phyloP scores from a whole-genome alignment of 2,113 vertebrate genomes.

The Mus pahari region DNA sequence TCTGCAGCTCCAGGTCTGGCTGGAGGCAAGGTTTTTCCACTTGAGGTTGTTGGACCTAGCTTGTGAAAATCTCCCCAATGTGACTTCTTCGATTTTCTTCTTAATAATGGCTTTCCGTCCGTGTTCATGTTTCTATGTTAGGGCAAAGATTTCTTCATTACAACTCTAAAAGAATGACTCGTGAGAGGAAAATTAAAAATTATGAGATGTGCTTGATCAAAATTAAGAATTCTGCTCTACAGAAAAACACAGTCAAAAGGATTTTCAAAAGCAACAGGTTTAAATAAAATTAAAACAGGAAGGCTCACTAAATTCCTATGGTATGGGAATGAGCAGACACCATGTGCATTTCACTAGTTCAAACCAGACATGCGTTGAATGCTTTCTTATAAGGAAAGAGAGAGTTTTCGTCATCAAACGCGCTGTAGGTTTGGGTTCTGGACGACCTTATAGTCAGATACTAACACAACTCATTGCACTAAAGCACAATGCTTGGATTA shows the following conservation, averaged over 20 bases:
- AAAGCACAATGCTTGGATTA: neutral
- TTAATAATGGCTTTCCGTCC: neutral
- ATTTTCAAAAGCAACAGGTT: neutral
- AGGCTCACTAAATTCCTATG: neutral
- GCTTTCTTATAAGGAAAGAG: neutral
- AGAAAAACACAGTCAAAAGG: neutral
- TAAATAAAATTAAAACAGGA: neutral
- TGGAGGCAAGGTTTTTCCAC: neutral
- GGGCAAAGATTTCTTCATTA: constrained; percentile 12
- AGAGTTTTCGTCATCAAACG: neutral
- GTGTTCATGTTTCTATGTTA: neutral
- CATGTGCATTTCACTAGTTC: neutral
- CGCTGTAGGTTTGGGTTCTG: neutral
- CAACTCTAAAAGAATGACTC: neutral
- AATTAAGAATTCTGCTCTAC: constrained; percentile 51
- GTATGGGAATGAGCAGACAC: neutral
- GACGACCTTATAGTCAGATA: neutral
- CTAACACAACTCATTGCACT: neutral
- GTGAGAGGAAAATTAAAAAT: neutral
- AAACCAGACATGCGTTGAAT: neutral
- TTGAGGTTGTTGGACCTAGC: neutral
- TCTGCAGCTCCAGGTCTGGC: neutral
- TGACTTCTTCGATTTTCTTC: neutral
- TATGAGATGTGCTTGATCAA: constrained; percentile 4
- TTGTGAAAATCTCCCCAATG: neutral